phyloP scores from a whole-genome alignment of 2,888 invertebrate genomes.

The Liopterus haemorrhoidalis region DNA sequence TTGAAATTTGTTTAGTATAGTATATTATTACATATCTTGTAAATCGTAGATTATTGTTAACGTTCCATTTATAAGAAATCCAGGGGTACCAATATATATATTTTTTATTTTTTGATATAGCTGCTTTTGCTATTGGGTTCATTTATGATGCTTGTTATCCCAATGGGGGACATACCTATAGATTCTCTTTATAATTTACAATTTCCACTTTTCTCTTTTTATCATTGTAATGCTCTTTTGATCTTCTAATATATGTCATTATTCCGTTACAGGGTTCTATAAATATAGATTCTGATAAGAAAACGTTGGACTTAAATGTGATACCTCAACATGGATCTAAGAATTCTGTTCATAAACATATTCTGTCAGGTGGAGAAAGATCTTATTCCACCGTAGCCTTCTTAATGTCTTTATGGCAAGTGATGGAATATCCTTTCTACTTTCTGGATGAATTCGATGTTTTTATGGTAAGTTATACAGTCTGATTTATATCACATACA shows the following conservation, averaged over 20 bases:
- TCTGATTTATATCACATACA: slow-evolving; percentile 2
- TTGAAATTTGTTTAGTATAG: too few species aligned
- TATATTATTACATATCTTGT: too few species aligned
- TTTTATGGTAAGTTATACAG: slow-evolving; percentile 67
- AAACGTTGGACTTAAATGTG: slow-evolving; percentile 50
- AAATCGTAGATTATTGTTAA: too few species aligned
- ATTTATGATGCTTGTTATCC: too few species aligned
- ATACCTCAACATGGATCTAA: slow-evolving; percentile 50
- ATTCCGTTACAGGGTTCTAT: slow-evolving; percentile 51
- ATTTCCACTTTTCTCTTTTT: too few species aligned
- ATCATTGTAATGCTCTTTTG: too few species aligned
- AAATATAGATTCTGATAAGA: slow-evolving; percentile 48
- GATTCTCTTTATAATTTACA: too few species aligned
- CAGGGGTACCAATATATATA: too few species aligned
- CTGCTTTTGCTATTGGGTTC: too few species aligned
- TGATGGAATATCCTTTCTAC: slow-evolving; percentile 86
- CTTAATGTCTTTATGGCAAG: slow-evolving; percentile 88
- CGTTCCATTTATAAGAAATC: too few species aligned
- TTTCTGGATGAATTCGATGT: slow-evolving; percentile 96
- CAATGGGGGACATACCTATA: too few species aligned
- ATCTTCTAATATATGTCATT: slow-evolving; percentile 31
- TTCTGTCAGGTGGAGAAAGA: slow-evolving; percentile 91
- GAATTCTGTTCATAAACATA: slow-evolving; percentile 51
- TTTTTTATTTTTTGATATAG: slow-evolving; percentile 3
- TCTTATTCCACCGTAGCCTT: slow-evolving; percentile 94